Evolutionary conservation across 2,888 invertebrate genomes (phyloP).

Genomic region (Agrotis segetum): DNA sequence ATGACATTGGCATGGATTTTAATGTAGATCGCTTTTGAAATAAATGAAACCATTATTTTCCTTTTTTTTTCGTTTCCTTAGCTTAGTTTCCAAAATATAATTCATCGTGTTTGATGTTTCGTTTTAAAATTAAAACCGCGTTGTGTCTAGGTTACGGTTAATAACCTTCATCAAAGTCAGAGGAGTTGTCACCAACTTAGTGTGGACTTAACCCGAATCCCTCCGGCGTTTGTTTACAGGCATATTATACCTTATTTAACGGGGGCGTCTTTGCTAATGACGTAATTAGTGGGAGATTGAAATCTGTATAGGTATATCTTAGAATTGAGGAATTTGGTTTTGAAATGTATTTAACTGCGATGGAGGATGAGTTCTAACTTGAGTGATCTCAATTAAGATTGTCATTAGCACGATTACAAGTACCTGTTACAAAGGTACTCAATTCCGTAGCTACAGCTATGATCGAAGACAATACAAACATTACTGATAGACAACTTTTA

Average conservation of each 20-base stretch:
- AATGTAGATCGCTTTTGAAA: too few relatives aligned
- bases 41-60: too few relatives aligned
- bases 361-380: not conserved
- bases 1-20: too few relatives aligned
- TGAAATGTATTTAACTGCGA: not conserved
- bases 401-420: not conserved
- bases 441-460: not conserved
- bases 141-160: slow-evolving; percentile 24
- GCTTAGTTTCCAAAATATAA: slow-evolving; percentile 6
- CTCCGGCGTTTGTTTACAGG: slow-evolving; percentile 35
- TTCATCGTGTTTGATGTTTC: not conserved
- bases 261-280: slow-evolving; percentile 36
- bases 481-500: too few relatives aligned
- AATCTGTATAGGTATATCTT: slow-evolving; percentile 6
- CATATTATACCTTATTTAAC: slow-evolving; percentile 36
- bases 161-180: slow-evolving; percentile 40
- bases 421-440: not conserved
- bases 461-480: too few relatives aligned
- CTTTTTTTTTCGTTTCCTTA: too few relatives aligned
- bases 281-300: slow-evolving; percentile 39
- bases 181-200: slow-evolving; percentile 44
- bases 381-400: not conserved
- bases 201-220: slow-evolving; percentile 51
- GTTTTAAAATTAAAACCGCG: not conserved
- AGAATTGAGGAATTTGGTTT: slow-evolving; percentile 6